Base-by-base conservation (phyloP, 2,797 vertebrate species). In the Ptychobarbus kaznakovi region DNA sequence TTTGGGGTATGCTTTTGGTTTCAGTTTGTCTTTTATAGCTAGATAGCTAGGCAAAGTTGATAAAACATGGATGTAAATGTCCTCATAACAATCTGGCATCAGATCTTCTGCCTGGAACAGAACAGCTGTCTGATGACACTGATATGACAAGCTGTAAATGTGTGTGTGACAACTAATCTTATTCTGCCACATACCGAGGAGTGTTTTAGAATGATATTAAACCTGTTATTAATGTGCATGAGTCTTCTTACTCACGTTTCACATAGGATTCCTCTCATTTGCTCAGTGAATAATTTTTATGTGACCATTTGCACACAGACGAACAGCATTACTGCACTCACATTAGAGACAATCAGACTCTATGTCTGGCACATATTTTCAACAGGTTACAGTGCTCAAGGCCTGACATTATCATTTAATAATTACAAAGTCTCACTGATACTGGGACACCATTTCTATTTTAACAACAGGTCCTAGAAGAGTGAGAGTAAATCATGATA, bases 211-310 rank as follows among this genome's bases (percentile, higher is more conserved):
- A 80, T 38, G 38, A 28, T 61, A 61, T 80, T 58, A 38, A 49
- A 61, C 51, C 40, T 68, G 74, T 38, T n/a, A 65, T 80, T 51
- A 32, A 53, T 11, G 70, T 73, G 40, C 12, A 80, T 63, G n/a
- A 35, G 28, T 66, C 15, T 32, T 32, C 63, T 66, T 66, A 42
- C 44, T 68, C 40, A 51, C 42, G 66, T 66, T 66, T 66, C 42
- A 51, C 28, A 46, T 16, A n/a, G 46, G 38, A 10, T 78, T 75
- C 35, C 40, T 53, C 38, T 68, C 73, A 51, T 87, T 74, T 81
- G 22, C 63, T 38, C 63, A 66, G 66, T 82, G 80, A 86, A 40
- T 86, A 74, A 82, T 65, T 32, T 42, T 32, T 51, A 28, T 61
- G 32, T 78, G 51, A 72, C 63, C 63, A 70, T 75, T 58, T 70